phyloP scores from a whole-genome alignment of 2,888 invertebrate genomes.

The Fragum sueziense region DNA sequence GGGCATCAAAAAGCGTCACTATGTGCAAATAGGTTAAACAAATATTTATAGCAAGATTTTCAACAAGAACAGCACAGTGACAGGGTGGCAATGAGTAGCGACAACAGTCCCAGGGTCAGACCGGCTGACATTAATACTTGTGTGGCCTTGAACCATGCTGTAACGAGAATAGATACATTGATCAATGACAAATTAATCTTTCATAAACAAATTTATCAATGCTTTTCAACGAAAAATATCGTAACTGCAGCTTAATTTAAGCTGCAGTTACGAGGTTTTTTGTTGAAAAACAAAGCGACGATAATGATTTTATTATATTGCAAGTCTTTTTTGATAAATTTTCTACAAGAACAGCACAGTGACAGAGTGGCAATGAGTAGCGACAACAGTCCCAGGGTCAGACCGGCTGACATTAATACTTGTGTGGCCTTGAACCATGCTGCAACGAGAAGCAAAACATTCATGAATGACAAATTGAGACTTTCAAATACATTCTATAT shows the following conservation, averaged over 20 bases:
- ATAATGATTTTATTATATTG: constrained; percentile 34
- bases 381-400: constrained; percentile 69
- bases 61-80: constrained; percentile 76
- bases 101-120: constrained; percentile 67
- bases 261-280: constrained; percentile 68
- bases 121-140: constrained; percentile 75
- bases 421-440: constrained; percentile 76
- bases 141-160: constrained; percentile 77
- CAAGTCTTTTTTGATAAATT: too few species aligned
- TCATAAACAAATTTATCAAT: too few species aligned
- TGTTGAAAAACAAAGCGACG: constrained; percentile 73
- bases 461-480: background rate
- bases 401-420: constrained; percentile 73
- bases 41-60: too few species aligned
- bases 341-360: constrained; percentile 74
- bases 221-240: too few species aligned
- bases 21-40: too few species aligned
- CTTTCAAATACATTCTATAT: background rate
- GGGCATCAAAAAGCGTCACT: too few species aligned
- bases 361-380: constrained; percentile 75
- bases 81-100: constrained; percentile 73
- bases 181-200: too few species aligned
- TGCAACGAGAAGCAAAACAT: constrained; percentile 52
- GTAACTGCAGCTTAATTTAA: too few species aligned
- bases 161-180: constrained; percentile 15